Evolutionary conservation across 2,888 invertebrate species (phyloP), one percentile per base, ranked within the genome.

Genomic region (Thereva nobilitata): DNA sequence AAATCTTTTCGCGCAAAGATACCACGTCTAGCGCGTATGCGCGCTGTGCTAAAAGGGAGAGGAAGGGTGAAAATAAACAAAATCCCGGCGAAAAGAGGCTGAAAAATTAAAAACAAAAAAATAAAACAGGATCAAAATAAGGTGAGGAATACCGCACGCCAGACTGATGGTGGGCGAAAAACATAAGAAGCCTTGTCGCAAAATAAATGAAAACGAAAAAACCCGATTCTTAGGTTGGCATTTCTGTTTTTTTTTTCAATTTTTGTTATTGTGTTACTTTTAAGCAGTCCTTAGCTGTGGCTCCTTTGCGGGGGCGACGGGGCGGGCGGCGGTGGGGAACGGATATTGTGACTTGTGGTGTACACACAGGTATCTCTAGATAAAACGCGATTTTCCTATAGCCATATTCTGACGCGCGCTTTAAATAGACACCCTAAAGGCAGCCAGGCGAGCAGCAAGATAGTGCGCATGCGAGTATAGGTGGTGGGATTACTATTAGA

Each of bases 111-210:
- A 23, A 23, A 23, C 23, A 53, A 37, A 53, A 1, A 10, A 53
- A 53, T 7, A 38, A 53, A 35, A 6, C 23, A 23, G 45, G 35
- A 53, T 42, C 50, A 52, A 44, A 44, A 44, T 64, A 44, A 64
- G 64, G 64, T 54, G 64, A 64, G 53, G 64, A 64, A 64, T 64
- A 64, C 64, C 64, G 45, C 64, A 64, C 64, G 64, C 64, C 64
- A 64, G 64, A 54, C 54, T 35, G 12, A 45, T 45, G 38, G 64
- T 64, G 64, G 64, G 64, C 64, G 64, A 64, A 54, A 64, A 41
- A 64, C 64, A 64, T 40, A 59, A 49, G 49, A 59, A 59, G 49
- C 40, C 59, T 59, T 59, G 59, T 59, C 49, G 12, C 49, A 40
- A 35, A 40, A 38, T n/a, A 49, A 47, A 23, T 23, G 23, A 23